Base-by-base conservation (phyloP, 2,888 invertebrate species). In the Punctoribates punctum region DNA sequence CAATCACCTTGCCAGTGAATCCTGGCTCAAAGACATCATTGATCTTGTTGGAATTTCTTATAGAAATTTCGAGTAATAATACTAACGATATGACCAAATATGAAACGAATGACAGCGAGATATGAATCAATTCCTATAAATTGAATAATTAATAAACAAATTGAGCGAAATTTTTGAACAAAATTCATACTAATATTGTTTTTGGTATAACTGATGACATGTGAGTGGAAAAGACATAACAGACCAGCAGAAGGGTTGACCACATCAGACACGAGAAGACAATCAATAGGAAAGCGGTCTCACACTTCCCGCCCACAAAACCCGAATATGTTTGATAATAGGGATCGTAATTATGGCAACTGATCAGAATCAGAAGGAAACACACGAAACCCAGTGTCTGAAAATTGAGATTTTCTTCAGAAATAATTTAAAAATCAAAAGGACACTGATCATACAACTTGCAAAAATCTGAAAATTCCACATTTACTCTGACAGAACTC, bases 271-370 rank as follows among this genome's bases (percentile, higher is more conserved):
- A 65, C 27, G 62, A 27, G 17, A 25, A 65, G 27, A n/a, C 8
- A 11, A 65, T 34, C 17, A 65, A 15, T 17, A 65, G 1, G 62
- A 65, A 65, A 6, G 62, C 62, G 13, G 62, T 65, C 25, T 65
- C 62, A n/a, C 29, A 9, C 29, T 29, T 65, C 2, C 62, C 62
- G 9, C 62, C 62, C 1, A 65, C 17, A 29, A 65, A 65, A 9
- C 62, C 62, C 3, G 29, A 23, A 29, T 65, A 29, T 1, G 27
- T 17, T 29, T 29, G 25, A 29, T 17, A 17, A n/a, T 65, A 65
- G 13, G 62, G 62, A 29, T 65, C 62, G n/a, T 65, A 65, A 29
- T 29, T 65, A n/a, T 65, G 25, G 29, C 62, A 65, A 65, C 23
- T 29, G 17, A 29, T 27, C 11, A 65, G 29, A 29, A 65, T 65